These are phyloP conservation scores for Menura novaehollandiae DNA, from an alignment of 2,113 vertebrate species.

Conservation along the genomic window DNA sequence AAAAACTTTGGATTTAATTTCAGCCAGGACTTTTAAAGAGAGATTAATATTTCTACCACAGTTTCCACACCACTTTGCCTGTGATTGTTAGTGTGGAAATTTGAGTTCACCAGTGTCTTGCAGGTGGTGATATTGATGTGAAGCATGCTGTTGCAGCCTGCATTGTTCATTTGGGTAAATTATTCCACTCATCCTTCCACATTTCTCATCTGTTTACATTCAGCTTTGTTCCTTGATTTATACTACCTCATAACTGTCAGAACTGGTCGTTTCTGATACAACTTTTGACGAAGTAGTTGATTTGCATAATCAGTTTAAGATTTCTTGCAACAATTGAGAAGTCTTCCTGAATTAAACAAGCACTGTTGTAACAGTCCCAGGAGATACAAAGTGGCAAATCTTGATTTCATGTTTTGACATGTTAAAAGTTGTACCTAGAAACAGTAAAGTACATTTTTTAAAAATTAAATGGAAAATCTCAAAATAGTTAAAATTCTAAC, in stretches of 20 bases:
- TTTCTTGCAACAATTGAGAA: neutral
- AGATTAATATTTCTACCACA: neutral
- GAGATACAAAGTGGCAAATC: neutral
- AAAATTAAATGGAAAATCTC: neutral
- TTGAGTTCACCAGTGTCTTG: neutral
- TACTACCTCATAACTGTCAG: neutral
- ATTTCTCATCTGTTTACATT: neutral
- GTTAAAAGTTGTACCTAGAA: neutral
- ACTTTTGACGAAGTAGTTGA: neutral
- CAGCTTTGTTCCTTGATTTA: neutral
- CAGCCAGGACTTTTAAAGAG: neutral
- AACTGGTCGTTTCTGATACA: neutral
- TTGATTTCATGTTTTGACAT: neutral
- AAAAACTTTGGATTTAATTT: neutral
- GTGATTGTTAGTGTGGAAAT: neutral
- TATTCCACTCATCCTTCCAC: neutral
- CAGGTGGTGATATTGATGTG: neutral
- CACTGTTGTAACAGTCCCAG: neutral
- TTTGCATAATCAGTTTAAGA: neutral
- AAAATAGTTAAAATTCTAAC: neutral
- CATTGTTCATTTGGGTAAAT: neutral
- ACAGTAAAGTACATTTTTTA: neutral
- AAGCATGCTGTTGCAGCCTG: neutral
- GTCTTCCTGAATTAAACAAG: neutral
- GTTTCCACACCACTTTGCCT: neutral